Base-by-base conservation (phyloP, 2,113 vertebrate genomes). In the Sylvia atricapilla region DNA sequence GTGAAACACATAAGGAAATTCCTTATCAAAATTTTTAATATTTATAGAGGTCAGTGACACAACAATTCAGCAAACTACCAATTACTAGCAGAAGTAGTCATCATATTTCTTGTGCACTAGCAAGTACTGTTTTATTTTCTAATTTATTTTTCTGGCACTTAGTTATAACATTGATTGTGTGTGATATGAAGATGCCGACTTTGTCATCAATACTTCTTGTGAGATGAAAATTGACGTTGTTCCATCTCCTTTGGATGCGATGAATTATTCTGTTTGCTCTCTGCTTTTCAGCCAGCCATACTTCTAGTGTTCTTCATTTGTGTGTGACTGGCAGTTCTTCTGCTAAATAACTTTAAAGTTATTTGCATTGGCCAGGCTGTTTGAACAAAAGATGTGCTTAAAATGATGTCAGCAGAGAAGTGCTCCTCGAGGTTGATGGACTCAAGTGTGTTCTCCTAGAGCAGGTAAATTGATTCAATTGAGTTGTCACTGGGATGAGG, bases 361-460 rank as follows among this genome's bases (percentile, higher is more conserved):
- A 98, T 90, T 96, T 97, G 92, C 94, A 95, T 96, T 60, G 84
- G 86, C 75, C 89, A 94, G 80, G 75, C 67, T 94, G 84, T 96
- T 97, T 97, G 96, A 97, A 98, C 97, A 97, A 98, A 98, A 97
- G 91, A 96, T 60, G 89, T 87, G 67, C 95, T 97, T 97, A 92
- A 97, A 97, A 93, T 95, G 64, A 50, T 96, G 94, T 97, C 96
- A 97, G 91, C 86, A 69, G 70, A 95, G 94, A 78, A 97, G 94
- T 85, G 91, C 91, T 96, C 69, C 91, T 97, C 0, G 76, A 93
- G 90, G 83, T 14, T 95, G 77, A 97, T 96, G 87, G 83, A 94
- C 92, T 92, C 96, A 83, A 96, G 89, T 96, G 75, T 93, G 77
- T 95, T 59, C 79, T 97, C 1, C 4, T 35, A 88, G 93, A 94